Evolutionary conservation across 1,140 invertebrate genomes (phyloP).

Genomic region (Caenorhabditis briggsae): DNA sequence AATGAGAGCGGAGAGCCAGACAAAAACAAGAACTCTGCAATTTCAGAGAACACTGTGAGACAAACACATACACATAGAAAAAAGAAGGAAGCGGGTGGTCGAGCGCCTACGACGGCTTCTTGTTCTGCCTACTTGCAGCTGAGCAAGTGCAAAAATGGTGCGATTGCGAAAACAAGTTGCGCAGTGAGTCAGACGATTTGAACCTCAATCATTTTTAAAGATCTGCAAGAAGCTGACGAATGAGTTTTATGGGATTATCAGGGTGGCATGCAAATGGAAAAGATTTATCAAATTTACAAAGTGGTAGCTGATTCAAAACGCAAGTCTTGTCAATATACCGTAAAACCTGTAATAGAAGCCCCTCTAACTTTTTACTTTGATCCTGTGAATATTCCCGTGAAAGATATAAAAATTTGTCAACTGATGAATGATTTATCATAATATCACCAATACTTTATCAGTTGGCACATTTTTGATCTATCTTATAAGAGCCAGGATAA

Average conservation of each 20-base stretch:
- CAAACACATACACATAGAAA: not conserved
- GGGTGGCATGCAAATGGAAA: not conserved
- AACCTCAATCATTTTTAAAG: not conserved
- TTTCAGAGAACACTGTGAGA: slow-evolving; percentile 33
- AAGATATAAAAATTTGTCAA: no score
- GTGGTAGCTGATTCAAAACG: no score
- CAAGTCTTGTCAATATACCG: no score
- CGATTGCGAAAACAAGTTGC: slow-evolving; percentile 40
- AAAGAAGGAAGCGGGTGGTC: slow-evolving; percentile 11
- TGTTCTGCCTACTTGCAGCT: slow-evolving; percentile 29
- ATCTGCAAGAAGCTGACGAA: not conserved
- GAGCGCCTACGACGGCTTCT: not conserved
- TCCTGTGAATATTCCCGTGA: no score
- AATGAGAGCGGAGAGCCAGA: not conserved
- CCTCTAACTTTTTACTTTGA: no score
- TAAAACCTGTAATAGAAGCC: no score
- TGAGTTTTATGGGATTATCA: not conserved
- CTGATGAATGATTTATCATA: no score
- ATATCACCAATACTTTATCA: no score
- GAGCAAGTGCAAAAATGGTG: slow-evolving; percentile 47
- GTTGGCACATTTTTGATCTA: no score
- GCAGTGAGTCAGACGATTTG: not conserved
- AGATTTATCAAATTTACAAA: no score
- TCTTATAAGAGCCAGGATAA: no score
- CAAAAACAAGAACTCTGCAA: slow-evolving; percentile 40